Percentiles rank a stretch among this genome's conserved stretches.
phyloP scores from a whole-genome alignment of 1,140 invertebrate species.

The Batillaria attramentaria region DNA sequence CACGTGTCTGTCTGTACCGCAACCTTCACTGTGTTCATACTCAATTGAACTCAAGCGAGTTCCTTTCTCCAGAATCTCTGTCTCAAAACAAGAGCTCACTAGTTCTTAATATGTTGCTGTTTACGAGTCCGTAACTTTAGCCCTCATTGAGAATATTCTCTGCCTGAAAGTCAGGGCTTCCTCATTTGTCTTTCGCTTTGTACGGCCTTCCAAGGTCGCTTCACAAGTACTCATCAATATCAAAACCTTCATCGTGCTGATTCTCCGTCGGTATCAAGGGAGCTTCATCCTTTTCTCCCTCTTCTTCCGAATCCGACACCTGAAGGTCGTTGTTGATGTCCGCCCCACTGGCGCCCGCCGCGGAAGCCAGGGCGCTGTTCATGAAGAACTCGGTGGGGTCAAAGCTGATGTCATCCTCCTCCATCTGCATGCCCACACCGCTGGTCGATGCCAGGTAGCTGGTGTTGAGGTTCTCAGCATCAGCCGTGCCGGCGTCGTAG shows the following conservation, averaged over 20 bases:
- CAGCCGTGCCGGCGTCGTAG: constrained; percentile 28
- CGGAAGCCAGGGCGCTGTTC: constrained; percentile 59
- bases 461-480: constrained; percentile 27
- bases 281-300: constrained; percentile 54
- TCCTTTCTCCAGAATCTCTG: no score
- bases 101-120: no score
- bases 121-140: no score
- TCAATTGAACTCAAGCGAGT: no score
- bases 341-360: constrained; percentile 42
- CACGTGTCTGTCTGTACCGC: no score
- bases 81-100: no score
- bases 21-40: no score
- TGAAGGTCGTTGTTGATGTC: constrained; percentile 77
- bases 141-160: no score
- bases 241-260: constrained; percentile 62
- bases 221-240: constrained; percentile 67
- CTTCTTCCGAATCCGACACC: constrained; percentile 84
- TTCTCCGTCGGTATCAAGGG: constrained; percentile 43
- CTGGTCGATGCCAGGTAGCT: neutral
- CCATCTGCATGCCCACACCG: constrained; percentile 21
- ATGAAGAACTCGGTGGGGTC: constrained; percentile 69
- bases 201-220: no score
- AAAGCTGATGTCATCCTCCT: constrained; percentile 56
- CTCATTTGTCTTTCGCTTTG: no score
- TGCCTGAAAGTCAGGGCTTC: no score